A percentile compares a stretch with the other conserved stretches of the same genome.
Conservation (phyloP, 2,888 invertebrate genomes). For the Brenthis ino region DNA sequence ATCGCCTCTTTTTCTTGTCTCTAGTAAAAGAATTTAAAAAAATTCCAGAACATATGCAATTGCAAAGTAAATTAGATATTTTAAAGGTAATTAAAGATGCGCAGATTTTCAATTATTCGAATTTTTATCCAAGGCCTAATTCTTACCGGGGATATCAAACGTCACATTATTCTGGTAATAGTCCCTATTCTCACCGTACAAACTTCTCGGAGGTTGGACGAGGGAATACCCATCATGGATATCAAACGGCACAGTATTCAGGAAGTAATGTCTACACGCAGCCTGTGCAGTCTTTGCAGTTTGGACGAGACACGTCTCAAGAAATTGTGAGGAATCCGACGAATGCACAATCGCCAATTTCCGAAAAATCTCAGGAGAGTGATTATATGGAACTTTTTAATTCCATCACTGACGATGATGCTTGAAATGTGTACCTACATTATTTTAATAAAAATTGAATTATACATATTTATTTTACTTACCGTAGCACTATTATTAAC, state of each 20-base stretch:
- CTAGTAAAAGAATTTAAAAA: conserved; percentile 42
- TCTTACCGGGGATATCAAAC: conserved; percentile 36
- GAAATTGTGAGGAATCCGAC: too few species aligned
- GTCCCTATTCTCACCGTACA: conserved; percentile 25
- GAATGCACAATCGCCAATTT: too few species aligned
- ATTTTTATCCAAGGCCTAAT: conserved; percentile 5
- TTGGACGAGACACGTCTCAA: too few species aligned
- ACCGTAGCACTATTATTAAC: conserved; percentile 17
- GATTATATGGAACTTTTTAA: conserved; percentile 11
- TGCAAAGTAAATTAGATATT: conserved; percentile 39
- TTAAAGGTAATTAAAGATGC: conserved; percentile 39
- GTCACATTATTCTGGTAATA: conserved; percentile 30
- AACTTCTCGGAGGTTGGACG: conserved; percentile 17
- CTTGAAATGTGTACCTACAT: too few species aligned
- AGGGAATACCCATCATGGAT: neutral
- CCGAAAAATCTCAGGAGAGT: conserved; percentile 7
- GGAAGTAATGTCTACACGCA: too few species aligned
- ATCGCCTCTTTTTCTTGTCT: conserved; percentile 42
- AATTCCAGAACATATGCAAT: conserved; percentile 38
- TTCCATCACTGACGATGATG: conserved; percentile 3
- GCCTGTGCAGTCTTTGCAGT: too few species aligned
- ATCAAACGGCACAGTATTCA: too few species aligned
- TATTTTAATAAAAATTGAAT: conserved; percentile 2
- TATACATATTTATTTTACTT: conserved; percentile 18
- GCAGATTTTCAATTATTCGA: conserved; percentile 24